Base-by-base conservation (phyloP, 2,797 vertebrate species). In the Helicolenus hilgendorfi region DNA sequence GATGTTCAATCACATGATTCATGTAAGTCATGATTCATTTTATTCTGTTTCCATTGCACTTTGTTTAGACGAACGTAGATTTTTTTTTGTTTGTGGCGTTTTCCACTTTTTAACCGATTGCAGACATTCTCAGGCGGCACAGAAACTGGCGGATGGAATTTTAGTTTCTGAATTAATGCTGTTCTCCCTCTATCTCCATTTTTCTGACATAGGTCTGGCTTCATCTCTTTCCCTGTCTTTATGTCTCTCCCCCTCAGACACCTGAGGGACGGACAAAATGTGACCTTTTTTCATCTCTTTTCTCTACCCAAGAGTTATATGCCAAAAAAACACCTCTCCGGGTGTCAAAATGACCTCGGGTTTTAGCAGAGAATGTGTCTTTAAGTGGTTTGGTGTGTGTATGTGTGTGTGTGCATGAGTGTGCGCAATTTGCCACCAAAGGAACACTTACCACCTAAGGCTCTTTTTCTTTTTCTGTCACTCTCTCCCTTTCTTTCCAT, bases 311-410 rank as follows among this genome's bases (percentile, higher is more conserved):
- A 14, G 81, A 91, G 86, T 92, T 84, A 82, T 83, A 85, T 72
- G 82, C 55, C 77, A 88, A 65, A 82, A 75, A 83, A 88, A 89
- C 86, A 93, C 86, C 69, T 92, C 22, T 6, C 26, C 10, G 27
- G 82, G 82, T 91, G 92, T 90, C 83, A 92, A 77, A 70, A 92
- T 88, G 90, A 92, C 90, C 89, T 85, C 11, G 60, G 87, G 85
- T 87, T 87, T 88, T 69, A 41, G 31, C 36, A 86, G 59, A 49
- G 35, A 85, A 79, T 76, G 79, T 73, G 78, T 85, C 71, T 84
- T 70, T 78, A 88, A 84, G 33, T 84, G 79, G 70, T 72, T 71
- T 58, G 7, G 26, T 62, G 64, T 79, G 72, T 63, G 41, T 73
- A 38, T 59, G 49, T 62, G 26, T 13, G 20, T 3, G 20, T 49